Percentiles rank a stretch among this genome's conserved stretches.
phyloP scores from a whole-genome alignment of 2,888 invertebrate genomes.

The Polymixis flavicincta region DNA sequence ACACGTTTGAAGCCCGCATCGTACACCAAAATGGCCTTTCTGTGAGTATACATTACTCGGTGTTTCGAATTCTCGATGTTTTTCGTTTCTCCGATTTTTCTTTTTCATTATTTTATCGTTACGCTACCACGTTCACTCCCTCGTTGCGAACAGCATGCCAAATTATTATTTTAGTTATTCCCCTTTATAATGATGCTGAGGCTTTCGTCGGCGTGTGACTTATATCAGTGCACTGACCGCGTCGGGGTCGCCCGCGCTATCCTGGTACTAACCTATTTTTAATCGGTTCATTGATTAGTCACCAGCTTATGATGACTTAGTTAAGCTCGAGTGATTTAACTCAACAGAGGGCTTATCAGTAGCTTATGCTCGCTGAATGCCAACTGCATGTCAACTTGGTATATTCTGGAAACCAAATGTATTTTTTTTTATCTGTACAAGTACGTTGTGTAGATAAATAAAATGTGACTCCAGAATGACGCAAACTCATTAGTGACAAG shows the following conservation, averaged over 20 bases:
- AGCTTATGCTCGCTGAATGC: slow-evolving; percentile 13
- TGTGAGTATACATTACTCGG: slow-evolving; percentile 85
- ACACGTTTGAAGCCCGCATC: slow-evolving; percentile 78
- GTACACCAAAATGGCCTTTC: slow-evolving; percentile 83
- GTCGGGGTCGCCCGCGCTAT: slow-evolving; percentile 87
- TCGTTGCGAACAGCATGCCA: slow-evolving; percentile 91
- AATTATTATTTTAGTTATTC: slow-evolving; percentile 87
- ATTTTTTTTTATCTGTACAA: not conserved
- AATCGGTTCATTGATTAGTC: slow-evolving; percentile 67
- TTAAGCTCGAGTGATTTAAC: slow-evolving; percentile 44
- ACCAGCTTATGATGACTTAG: slow-evolving; percentile 55
- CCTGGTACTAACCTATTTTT: slow-evolving; percentile 88
- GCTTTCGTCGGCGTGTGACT: slow-evolving; percentile 91
- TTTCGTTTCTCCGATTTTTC: slow-evolving; percentile 83
- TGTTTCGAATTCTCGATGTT: slow-evolving; percentile 83
- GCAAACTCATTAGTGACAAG: slow-evolving; percentile 4
- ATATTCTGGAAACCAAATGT: slow-evolving; percentile 11
- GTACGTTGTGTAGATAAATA: not conserved
- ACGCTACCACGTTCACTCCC: slow-evolving; percentile 90
- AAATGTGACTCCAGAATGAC: not conserved
- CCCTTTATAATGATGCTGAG: slow-evolving; percentile 89
- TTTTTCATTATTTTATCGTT: slow-evolving; percentile 85
- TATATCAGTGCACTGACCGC: slow-evolving; percentile 88
- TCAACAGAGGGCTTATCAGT: slow-evolving; percentile 38
- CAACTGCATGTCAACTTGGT: slow-evolving; percentile 14